Evolutionary conservation across 2,113 vertebrate genomes (phyloP).

Genomic region (Pseudorhombus dupliciocellatus): DNA sequence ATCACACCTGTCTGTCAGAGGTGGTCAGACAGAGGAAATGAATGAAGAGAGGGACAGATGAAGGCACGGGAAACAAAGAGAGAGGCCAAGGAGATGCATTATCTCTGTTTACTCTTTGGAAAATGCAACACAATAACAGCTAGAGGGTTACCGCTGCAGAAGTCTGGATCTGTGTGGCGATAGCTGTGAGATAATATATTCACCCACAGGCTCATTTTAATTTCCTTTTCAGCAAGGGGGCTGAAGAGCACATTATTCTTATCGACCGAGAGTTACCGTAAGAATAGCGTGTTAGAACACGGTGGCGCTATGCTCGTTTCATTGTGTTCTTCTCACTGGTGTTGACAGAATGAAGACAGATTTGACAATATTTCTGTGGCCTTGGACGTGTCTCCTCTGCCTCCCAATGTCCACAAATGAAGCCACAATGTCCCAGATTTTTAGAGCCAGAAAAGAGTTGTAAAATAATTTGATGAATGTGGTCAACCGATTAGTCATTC

Average conservation of each 20-base stretch:
- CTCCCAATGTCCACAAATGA: no score
- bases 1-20: constrained; percentile 55
- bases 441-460: no score
- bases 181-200: constrained; percentile 55
- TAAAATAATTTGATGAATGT: no score
- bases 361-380: no score
- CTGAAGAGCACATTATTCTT: constrained; percentile 15
- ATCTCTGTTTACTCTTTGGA: constrained; percentile 50
- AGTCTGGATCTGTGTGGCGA: constrained; percentile 38
- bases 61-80: constrained; percentile 15
- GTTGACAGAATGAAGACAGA: constrained; percentile 9
- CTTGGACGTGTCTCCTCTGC: no score
- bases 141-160: constrained; percentile 26
- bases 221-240: constrained; percentile 58
- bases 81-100: constrained; percentile 30
- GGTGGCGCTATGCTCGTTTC: constrained; percentile 1
- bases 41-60: constrained; percentile 37
- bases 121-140: constrained; percentile 55
- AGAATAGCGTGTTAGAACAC: constrained; percentile 5
- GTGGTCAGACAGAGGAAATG: constrained; percentile 55
- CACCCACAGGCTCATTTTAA: constrained; percentile 54
- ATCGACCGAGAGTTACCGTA: neutral
- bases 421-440: no score
- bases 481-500: no score
- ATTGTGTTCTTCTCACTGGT: constrained; percentile 18